Base-by-base conservation (phyloP, 2,888 invertebrate species). In the Junonia oenone region DNA sequence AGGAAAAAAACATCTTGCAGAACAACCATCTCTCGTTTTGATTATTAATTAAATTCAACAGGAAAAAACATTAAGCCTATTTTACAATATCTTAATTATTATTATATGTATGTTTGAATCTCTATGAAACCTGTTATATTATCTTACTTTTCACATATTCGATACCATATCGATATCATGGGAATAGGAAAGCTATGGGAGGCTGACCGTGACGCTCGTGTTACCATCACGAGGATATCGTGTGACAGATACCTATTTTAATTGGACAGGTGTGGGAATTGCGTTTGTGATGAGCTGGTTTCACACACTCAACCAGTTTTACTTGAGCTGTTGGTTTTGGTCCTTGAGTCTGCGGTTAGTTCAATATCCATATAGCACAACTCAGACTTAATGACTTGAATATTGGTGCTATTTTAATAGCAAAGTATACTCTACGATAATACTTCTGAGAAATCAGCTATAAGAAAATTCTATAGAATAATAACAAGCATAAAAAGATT, bases 121-220 rank as follows among this genome's bases (percentile, higher is more conserved):
- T 33, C 15, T 37, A 45, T 17, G 11, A 1, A 35, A 46, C 33
- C 26, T 33, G 50, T 26, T 38, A 49, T 52, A 55, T 60, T 55
- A 54, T 50, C 56, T 54, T 49, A 35, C 53, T 52, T 55, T 57
- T 52, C 58, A 61, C 54, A 52, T 50, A 49, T 65, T 64, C 57
- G 52, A 56, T 54, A 60, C 57, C 62, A 70, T 69, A 75, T 74
- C 71, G 69, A 75, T 72, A 74, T 69, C 64, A 65, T 73, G 71
- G 65, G 72, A 74, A 78, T 80, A 79, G 77, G 83, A 87, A 85
- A 83, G 83, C 69, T 63, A 68, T 65, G 69, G 66, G 62, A 72
- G 55, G 51, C 62, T 76, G 75, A 81, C 78, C 85, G 79, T 86
- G 80, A 83, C 83, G 77, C 56, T 81, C 58, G 43, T 40, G 66